Evolutionary conservation across 2,797 vertebrate genomes (phyloP).

Genomic region (Argyrosomus regius): DNA sequence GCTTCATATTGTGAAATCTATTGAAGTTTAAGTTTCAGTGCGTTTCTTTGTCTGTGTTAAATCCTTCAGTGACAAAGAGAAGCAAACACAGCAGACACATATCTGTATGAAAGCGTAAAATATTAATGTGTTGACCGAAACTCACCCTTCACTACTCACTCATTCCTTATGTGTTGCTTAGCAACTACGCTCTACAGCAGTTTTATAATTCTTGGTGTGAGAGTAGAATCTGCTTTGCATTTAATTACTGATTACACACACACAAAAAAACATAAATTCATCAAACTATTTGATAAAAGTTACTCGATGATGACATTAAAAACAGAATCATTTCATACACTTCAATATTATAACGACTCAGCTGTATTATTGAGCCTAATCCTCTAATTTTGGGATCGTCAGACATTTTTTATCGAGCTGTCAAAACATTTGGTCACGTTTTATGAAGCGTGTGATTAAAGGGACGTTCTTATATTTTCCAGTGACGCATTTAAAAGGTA

Average conservation of each 20-base stretch:
- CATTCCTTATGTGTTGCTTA: conserved; percentile 52
- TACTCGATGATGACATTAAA: conserved; percentile 23
- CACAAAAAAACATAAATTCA: conserved; percentile 1
- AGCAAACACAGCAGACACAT: conserved; percentile 15
- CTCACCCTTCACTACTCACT: conserved; percentile 16
- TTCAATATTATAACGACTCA: conserved; percentile 7
- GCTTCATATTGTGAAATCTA: neutral
- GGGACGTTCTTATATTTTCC: too few species aligned
- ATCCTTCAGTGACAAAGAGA: neutral
- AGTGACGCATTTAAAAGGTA: too few species aligned
- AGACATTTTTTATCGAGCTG: neutral
- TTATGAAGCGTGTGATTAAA: neutral
- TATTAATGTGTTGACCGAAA: conserved; percentile 39
- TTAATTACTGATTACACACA: conserved; percentile 19
- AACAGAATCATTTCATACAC: neutral
- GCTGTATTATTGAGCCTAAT: neutral
- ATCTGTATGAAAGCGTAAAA: conserved; percentile 38
- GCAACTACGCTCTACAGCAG: conserved; percentile 54
- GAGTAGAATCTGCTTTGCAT: conserved; percentile 10
- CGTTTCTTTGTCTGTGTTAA: neutral
- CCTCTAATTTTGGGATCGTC: neutral
- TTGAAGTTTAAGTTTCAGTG: neutral
- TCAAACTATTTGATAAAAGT: neutral
- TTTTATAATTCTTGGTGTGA: neutral
- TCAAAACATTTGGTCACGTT: neutral